Percentiles rank a stretch among this genome's conserved stretches.
phyloP scores from a whole-genome alignment of 2,888 invertebrate species.

The Saturnia pavonia region DNA sequence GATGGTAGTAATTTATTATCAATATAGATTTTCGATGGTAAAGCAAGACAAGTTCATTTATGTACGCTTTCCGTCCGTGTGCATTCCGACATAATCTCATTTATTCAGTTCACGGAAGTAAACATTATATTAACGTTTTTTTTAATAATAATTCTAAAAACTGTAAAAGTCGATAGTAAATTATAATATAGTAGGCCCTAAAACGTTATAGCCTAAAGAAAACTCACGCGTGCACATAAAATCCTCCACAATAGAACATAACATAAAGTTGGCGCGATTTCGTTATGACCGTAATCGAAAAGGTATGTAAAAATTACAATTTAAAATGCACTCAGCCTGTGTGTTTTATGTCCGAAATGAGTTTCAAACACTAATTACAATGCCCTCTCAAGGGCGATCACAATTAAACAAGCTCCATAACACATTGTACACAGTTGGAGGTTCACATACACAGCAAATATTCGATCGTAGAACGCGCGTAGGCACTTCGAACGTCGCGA shows the following conservation, averaged over 20 bases:
- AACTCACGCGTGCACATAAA: slow-evolving; percentile 24
- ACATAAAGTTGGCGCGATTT: slow-evolving; percentile 47
- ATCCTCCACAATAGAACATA: slow-evolving; percentile 49
- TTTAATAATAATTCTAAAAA: background rate
- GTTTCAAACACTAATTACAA: slow-evolving; percentile 31
- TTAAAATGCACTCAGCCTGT: slow-evolving; percentile 47
- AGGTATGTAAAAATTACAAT: background rate
- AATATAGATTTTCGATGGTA: background rate
- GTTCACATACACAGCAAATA: slow-evolving; percentile 52
- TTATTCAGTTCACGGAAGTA: background rate
- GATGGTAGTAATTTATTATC: background rate
- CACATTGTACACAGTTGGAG: slow-evolving; percentile 51
- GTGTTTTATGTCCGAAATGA: slow-evolving; percentile 17
- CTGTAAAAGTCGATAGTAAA: background rate
- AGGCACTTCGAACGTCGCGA: slow-evolving; percentile 68
- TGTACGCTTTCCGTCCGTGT: background rate
- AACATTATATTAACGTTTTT: background rate
- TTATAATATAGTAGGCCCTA: background rate
- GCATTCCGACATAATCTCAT: background rate
- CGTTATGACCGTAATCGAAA: background rate
- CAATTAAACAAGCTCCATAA: slow-evolving; percentile 64
- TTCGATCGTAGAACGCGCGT: slow-evolving; percentile 52
- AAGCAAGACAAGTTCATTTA: background rate
- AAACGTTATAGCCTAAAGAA: slow-evolving; percentile 29
- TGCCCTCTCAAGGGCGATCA: slow-evolving; percentile 67